Evolutionary conservation across 2,888 invertebrate species (phyloP).

Genomic region (Sialis fuliginosa): DNA sequence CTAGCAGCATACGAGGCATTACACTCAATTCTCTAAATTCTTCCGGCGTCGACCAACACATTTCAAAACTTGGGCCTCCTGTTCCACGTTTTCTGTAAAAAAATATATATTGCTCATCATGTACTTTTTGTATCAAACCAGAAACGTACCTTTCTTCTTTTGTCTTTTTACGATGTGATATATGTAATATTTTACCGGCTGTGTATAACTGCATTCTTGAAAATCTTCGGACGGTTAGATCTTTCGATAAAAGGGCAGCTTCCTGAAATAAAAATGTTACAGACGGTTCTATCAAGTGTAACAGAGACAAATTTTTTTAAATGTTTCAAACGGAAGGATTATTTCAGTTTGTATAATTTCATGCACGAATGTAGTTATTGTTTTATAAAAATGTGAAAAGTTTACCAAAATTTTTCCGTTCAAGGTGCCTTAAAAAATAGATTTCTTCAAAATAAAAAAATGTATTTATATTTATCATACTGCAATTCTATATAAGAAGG

Average conservation of each 20-base stretch:
- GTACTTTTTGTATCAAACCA: not conserved
- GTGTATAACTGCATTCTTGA: slow-evolving; percentile 54
- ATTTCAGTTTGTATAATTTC: too few relatives aligned
- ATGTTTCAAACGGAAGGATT: too few relatives aligned
- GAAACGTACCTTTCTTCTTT: slow-evolving; percentile 40
- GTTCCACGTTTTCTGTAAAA: slow-evolving; percentile 38
- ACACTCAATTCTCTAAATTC: slow-evolving; percentile 68
- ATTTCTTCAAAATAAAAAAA: too few relatives aligned
- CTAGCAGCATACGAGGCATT: slow-evolving; percentile 70
- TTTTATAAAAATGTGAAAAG: too few relatives aligned
- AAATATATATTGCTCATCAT: not conserved
- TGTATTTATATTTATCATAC: too few relatives aligned
- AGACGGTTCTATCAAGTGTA: not conserved
- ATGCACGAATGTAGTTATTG: too few relatives aligned
- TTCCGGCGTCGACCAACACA: slow-evolving; percentile 65
- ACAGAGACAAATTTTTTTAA: too few relatives aligned
- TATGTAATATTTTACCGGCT: slow-evolving; percentile 66
- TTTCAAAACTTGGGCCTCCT: slow-evolving; percentile 48
- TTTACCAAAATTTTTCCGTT: too few relatives aligned
- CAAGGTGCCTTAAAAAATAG: too few relatives aligned
- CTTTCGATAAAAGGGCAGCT: slow-evolving; percentile 42
- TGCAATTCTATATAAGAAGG: too few relatives aligned
- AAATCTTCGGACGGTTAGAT: slow-evolving; percentile 47
- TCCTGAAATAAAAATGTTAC: slow-evolving; percentile 28
- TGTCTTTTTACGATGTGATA: slow-evolving; percentile 50